Base-by-base conservation (phyloP, 2,797 vertebrate genomes). In the Muraenolepis orangiensis region DNA sequence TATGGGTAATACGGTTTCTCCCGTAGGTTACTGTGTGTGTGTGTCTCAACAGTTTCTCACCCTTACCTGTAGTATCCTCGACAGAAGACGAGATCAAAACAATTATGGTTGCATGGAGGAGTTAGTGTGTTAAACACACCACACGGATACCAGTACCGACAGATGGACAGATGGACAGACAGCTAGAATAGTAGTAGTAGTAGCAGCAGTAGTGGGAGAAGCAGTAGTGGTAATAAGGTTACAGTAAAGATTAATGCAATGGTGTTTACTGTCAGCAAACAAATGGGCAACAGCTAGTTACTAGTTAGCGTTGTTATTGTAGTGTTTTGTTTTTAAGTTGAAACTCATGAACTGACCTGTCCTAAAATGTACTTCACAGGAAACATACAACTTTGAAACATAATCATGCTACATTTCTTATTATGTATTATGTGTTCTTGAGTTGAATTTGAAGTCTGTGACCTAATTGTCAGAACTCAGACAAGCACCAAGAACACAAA, bases 21-120 rank as follows among this genome's bases (percentile, higher is more conserved):
- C 23, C 1, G 26, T 26, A 64, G 57, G n/a, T 64, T 64, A 64
- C 51, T 57, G 51, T 57, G 23, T 57, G 51, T 57, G 23, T n/a
- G 57, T 64, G 57, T 26, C 57, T 26, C 23, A 64, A 26, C 23
- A 12, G n/a, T 2, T 64, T 26, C 67, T 18, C 26, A 46, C 20
- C 74, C 72, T 76, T 78, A 86, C 83, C 84, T 85, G 78, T 34
- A 85, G 38, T n/a, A 67, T 72, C 86, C 78, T 86, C 81, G 84
- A 87, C 75, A 66, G 75, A 76, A 80, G 74, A 86, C 78, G 77
- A 87, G 81, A 85, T 31, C 84, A 89, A 86, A 79, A 82, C n/a
- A 78, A 87, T 83, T 88, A 84, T 76, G 73, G 73, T 64, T 18
- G 64, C 69, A 42, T 51, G 0, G 36, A 74, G 69, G 75, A 81